phyloP scores from a whole-genome alignment of 2,113 vertebrate genomes.

The Saimiri boliviensis region DNA sequence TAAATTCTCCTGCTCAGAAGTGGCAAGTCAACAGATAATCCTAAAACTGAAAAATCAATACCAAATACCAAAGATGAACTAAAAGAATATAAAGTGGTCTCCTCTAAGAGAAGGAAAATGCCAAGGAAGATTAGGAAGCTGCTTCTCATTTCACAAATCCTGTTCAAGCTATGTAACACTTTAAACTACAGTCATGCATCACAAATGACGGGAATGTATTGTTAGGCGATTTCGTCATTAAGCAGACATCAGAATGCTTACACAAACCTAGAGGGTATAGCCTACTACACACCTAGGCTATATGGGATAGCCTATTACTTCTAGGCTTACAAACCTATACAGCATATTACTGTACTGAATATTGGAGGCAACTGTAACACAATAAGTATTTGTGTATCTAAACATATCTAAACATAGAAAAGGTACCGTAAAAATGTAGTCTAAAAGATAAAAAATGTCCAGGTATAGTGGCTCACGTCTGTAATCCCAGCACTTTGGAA shows the following conservation, averaged over 20 bases:
- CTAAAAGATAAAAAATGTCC: background rate
- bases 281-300: background rate
- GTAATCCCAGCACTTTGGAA: background rate
- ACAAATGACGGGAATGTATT: background rate
- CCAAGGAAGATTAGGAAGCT: constrained; percentile 11
- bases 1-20: constrained; percentile 43
- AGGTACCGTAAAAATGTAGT: background rate
- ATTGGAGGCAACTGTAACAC: background rate
- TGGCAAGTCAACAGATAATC: constrained; percentile 48
- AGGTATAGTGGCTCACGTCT: background rate
- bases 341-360: background rate
- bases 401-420: background rate
- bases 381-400: background rate
- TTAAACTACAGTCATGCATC: background rate
- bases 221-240: background rate
- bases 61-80: constrained; percentile 44
- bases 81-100: constrained; percentile 20
- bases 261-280: background rate
- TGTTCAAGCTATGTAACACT: constrained; percentile 11
- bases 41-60: constrained; percentile 40
- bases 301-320: background rate
- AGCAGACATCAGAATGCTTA: background rate
- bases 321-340: background rate
- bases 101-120: constrained; percentile 10
- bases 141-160: constrained; percentile 29